phyloP scores from a whole-genome alignment of 35 echinoderm and acorn worm species.

The Patiria miniata region DNA sequence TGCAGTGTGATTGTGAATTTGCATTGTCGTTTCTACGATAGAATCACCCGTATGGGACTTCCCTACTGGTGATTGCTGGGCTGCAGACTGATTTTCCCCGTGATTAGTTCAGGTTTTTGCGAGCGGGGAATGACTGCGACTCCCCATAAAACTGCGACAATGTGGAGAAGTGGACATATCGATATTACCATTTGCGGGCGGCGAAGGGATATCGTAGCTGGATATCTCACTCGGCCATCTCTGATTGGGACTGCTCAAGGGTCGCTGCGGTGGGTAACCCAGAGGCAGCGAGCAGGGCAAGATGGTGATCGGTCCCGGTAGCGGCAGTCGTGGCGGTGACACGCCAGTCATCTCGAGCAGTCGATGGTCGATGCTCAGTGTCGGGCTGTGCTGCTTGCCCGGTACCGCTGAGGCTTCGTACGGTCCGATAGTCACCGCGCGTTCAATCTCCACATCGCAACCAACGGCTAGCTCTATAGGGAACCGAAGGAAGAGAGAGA shows the following conservation, averaged over 20 bases:
- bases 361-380: conserved; percentile 44
- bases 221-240: conserved; percentile 76
- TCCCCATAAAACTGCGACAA: conserved; percentile 1
- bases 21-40: neutral
- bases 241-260: neutral
- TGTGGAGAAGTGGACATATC: neutral
- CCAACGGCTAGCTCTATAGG: conserved; percentile 20
- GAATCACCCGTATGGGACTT: neutral
- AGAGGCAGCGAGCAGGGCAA: conserved; percentile 18
- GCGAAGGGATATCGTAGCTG: conserved; percentile 86
- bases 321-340: neutral
- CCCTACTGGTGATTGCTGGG: neutral
- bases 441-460: conserved; percentile 29
- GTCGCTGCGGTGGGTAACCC: conserved; percentile 8
- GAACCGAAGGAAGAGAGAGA: too few relatives aligned
- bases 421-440: conserved; percentile 11
- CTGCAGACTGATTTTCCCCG: neutral
- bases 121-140: neutral
- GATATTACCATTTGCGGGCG: conserved; percentile 67
- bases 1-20: neutral
- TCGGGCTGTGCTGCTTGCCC: conserved; percentile 67
- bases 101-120: conserved; percentile 3
- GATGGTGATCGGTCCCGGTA: conserved; percentile 12
- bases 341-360: conserved; percentile 38
- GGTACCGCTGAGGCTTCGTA: conserved; percentile 50